Conservation (phyloP, 2,888 invertebrate genomes). For the Polydrusus tereticollis region DNA sequence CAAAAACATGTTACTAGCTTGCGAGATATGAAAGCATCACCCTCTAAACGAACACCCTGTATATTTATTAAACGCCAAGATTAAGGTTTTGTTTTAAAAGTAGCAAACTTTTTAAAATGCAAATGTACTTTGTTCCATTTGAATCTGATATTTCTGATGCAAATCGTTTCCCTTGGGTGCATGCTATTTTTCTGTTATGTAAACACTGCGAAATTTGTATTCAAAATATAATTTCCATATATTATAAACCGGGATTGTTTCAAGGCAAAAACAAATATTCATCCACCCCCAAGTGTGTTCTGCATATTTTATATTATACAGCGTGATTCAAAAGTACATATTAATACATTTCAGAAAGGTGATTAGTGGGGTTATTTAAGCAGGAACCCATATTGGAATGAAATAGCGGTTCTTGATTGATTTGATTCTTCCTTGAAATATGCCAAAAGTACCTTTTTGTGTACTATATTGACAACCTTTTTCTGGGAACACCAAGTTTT, state of each 20-base stretch:
- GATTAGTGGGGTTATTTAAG: no score
- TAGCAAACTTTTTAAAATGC: background rate
- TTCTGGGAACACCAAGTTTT: no score
- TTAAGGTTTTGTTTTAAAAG: background rate
- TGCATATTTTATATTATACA: background rate
- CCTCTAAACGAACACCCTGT: no score
- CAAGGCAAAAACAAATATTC: background rate
- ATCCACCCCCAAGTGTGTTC: background rate
- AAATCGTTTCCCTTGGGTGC: constrained; percentile 3
- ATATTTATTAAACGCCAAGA: background rate
- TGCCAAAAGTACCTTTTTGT: no score
- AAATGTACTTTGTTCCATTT: constrained; percentile 1
- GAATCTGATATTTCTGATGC: background rate
- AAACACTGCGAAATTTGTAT: background rate
- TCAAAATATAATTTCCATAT: background rate
- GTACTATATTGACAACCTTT: no score
- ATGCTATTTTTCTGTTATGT: background rate
- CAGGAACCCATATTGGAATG: no score
- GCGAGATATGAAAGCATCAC: no score
- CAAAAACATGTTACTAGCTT: no score
- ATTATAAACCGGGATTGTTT: background rate
- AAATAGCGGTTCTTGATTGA: no score
- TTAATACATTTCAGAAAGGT: no score
- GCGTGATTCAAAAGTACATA: no score
- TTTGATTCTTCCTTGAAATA: no score